These are phyloP conservation scores for Lasioglossum baleicum DNA, from an alignment of 1,140 invertebrate species.

Conservation along the genomic window DNA sequence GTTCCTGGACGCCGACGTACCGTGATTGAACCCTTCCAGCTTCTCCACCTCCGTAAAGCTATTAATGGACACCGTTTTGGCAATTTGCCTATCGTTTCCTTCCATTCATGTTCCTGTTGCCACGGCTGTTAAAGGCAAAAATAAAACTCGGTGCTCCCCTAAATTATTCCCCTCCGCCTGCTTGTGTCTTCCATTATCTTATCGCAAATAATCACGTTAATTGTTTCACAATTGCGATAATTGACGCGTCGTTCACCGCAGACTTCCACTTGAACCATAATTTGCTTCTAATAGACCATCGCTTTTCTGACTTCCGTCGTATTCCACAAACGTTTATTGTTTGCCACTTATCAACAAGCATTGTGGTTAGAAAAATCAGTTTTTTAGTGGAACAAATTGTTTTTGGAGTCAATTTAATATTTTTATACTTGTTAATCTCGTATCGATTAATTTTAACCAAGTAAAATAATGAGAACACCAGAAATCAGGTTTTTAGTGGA, in stretches of 20 bases:
- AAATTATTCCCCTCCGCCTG: background rate
- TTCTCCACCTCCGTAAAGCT: conserved; percentile 56
- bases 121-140: conserved; percentile 56
- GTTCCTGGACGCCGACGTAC: conserved; percentile 29
- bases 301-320: background rate
- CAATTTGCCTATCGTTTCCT: conserved; percentile 69
- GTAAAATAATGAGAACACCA: no score
- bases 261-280: background rate
- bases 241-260: background rate
- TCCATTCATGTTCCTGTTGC: conserved; percentile 68
- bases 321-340: background rate
- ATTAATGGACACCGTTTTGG: conserved; percentile 69
- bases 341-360: no score
- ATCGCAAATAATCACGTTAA: background rate
- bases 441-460: no score
- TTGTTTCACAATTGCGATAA: conserved; percentile 2
- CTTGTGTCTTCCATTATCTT: background rate
- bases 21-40: conserved; percentile 39
- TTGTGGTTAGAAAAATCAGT: no score
- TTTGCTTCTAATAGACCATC: no score
- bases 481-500: no score
- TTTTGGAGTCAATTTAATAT: no score
- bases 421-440: no score
- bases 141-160: conserved; percentile 51
- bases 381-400: no score